Percentiles rank a stretch among this genome's conserved stretches.
These are phyloP conservation scores for Macaria liturata DNA, from an alignment of 2,888 invertebrate genomes.

Conservation along the genomic window DNA sequence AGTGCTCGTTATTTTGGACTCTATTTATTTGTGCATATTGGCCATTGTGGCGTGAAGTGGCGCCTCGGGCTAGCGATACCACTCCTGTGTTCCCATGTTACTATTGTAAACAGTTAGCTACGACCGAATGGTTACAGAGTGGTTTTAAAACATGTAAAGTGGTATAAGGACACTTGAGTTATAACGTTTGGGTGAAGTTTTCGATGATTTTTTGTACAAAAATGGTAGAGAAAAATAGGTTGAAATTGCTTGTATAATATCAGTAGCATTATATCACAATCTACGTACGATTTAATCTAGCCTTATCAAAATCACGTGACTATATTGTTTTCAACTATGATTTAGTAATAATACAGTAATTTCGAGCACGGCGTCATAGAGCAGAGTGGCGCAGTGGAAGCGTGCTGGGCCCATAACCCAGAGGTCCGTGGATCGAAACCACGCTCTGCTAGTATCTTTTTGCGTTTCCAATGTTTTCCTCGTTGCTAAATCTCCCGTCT, in stretches of 20 bases:
- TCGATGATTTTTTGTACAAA: neutral
- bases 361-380: conserved; percentile 17
- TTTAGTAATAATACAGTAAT: conserved; percentile 33
- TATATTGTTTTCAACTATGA: neutral
- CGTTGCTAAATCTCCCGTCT: neutral
- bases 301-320: too few species aligned
- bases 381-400: conserved; percentile 92
- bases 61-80: conserved; percentile 55
- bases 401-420: conserved; percentile 94
- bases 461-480: conserved; percentile 23
- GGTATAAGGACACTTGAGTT: neutral
- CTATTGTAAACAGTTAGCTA: conserved; percentile 34
- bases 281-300: too few species aligned
- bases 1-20: conserved; percentile 17
- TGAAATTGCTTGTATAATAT: too few species aligned
- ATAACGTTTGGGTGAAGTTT: neutral
- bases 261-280: too few species aligned
- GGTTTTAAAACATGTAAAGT: conserved; percentile 46
- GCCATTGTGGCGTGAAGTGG: conserved; percentile 35
- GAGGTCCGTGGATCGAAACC: conserved; percentile 95
- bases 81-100: conserved; percentile 42
- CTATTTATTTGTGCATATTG: conserved; percentile 67
- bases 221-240: too few species aligned
- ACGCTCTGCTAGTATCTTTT: conserved; percentile 86
- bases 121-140: conserved; percentile 42